Evolutionary conservation across 2,797 vertebrate genomes (phyloP), one percentile per base, ranked within the genome.

Genomic region (Buphagus erythrorhynchus): DNA sequence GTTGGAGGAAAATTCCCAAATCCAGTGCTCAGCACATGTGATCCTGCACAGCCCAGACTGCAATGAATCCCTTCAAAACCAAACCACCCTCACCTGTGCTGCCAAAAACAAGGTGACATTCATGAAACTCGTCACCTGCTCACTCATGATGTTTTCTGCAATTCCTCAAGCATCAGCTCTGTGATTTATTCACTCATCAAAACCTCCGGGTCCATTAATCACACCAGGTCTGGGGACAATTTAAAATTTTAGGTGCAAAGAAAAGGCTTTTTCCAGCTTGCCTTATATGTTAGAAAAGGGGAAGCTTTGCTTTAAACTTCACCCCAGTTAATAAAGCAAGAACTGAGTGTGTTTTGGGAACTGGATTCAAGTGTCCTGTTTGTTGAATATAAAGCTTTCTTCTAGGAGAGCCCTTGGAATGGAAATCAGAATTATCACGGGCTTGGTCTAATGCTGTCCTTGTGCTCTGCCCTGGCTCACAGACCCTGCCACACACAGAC

Each of bases 81-180:
- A 86, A 72, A 65, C n/a, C 49, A 46, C 48, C 65, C 43, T 77
- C 78, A 85, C 79, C 67, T 88, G 18, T 43, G 55, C 40, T 66
- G 55, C 86, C 87, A 20, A 92, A 94, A 88, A 83, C 57, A 58
- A 95, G 67, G 55, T 87, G 94, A 79, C 74, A 51, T 91, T 97
- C 88, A 76, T 58, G 43, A 82, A 93, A 81, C 82, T 90, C 96
- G 95, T 90, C 90, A 83, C 73, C 76, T 90, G 29, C 49, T 38
- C 93, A 84, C 68, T 93, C 87, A 73, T 92, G 67, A 26, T 16
- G 54, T 79, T 83, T 76, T 61, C 43, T 68, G 78, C 66, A 22
- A 9, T 77, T 76, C 81, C 84, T 55, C 91, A n/a, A 36, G 72
- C 61, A 40, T 11, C 68, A 91, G 45, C 82, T 57, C 88, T 68